Evolutionary conservation across 2,113 vertebrate genomes (phyloP).

Genomic region (Meleagris gallopavo): DNA sequence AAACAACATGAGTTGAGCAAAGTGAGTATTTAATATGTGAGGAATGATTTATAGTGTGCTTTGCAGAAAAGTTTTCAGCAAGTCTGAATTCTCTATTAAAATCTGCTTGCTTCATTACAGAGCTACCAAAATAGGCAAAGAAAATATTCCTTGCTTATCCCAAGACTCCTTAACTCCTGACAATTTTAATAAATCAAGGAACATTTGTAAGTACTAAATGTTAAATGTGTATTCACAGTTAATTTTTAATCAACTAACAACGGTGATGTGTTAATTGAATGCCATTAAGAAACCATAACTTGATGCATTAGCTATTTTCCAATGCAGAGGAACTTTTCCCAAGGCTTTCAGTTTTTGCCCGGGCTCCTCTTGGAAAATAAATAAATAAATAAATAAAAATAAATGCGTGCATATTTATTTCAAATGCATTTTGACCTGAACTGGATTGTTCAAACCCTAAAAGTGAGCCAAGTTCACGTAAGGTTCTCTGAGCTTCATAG

Average conservation of each 20-base stretch:
- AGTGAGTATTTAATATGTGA: constrained; percentile 59
- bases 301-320: constrained; percentile 79
- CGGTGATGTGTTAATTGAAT: constrained; percentile 82
- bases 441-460: constrained; percentile 43
- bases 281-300: constrained; percentile 81
- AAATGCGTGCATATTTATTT: not conserved
- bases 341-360: constrained; percentile 72
- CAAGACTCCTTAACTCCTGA: constrained; percentile 76
- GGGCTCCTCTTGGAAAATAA: constrained; percentile 42
- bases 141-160: constrained; percentile 76
- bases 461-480: constrained; percentile 17
- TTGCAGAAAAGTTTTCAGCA: constrained; percentile 70
- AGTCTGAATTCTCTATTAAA: constrained; percentile 72
- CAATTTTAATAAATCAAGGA: constrained; percentile 83
- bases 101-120: constrained; percentile 60
- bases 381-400: not conserved
- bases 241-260: constrained; percentile 86
- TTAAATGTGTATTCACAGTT: constrained; percentile 82
- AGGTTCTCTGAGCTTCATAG: constrained; percentile 20
- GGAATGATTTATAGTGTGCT: constrained; percentile 75
- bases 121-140: constrained; percentile 65
- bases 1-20: not conserved
- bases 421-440: constrained; percentile 36
- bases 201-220: constrained; percentile 81
- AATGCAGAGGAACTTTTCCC: constrained; percentile 75